Base-by-base conservation (phyloP, 2,113 vertebrate genomes). In the Turdus rufiventris region DNA sequence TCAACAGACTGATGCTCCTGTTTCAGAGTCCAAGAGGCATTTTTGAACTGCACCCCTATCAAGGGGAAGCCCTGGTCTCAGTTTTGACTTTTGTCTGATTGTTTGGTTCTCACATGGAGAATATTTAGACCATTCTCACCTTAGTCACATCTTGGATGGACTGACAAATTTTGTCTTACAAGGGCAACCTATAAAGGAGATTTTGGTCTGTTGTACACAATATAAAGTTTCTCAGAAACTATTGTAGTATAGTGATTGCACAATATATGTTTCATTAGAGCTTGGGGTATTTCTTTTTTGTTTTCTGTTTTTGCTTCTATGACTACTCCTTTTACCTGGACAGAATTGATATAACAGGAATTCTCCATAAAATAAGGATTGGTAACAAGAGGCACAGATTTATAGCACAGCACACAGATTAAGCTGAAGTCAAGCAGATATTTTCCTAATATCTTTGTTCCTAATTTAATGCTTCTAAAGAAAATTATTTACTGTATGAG, bases 361-460 rank as follows among this genome's bases (percentile, higher is more conserved):
- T 50, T 63, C 40, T 75, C 79, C 18, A 77, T 88, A 74, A 95
- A 95, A 81, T 9, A 71, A 43, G 47, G 28, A 42, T 53, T 38
- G 38, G 36, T 86, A 84, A 72, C 48, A 56, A 74, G 67, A 83
- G 65, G 43, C 81, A 85, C 61, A 63, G 60, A 74, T 92, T 95
- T 86, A 81, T 31, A 88, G 56, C 5, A 3, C 48, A 73, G 48
- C 23, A 65, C 78, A 91, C 18, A 80, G 68, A 85, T 90, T 80
- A 92, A 88, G n/a, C 29, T 94, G 61, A 93, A 77, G 57, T 83
- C 57, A 63, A 88, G 78, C 5, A 10, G 43, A 51, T 70, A 63
- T 74, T 94, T 95, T 88, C 60, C 79, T 67, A 80, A 96, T 90
- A 53, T 56, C 43, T 84, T 90, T 88, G 53, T 34, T 90, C 65